These are phyloP conservation scores for Hoplodrina ambigua DNA, from an alignment of 2,888 invertebrate species.

Conservation along the genomic window DNA sequence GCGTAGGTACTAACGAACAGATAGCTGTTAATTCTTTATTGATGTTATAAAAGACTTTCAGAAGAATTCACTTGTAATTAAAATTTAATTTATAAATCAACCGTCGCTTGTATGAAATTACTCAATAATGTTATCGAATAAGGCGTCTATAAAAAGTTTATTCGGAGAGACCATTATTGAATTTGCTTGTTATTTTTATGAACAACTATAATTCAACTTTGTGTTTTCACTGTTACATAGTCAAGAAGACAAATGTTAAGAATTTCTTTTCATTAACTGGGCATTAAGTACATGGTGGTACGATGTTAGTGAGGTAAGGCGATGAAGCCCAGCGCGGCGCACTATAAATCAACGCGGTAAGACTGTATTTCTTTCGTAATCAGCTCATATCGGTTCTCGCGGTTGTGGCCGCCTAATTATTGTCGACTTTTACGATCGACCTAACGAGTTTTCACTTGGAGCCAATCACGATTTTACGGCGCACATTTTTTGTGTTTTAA, in stretches of 20 bases:
- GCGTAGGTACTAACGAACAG: conserved; percentile 30
- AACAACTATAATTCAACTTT: conserved; percentile 69
- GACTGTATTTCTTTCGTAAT: conserved; percentile 90
- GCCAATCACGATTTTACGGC: conserved; percentile 89
- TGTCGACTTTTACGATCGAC: conserved; percentile 89
- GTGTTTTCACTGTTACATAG: conserved; percentile 73
- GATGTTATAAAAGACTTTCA: conserved; percentile 31
- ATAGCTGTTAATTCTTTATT: conserved; percentile 31
- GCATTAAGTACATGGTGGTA: conserved; percentile 78
- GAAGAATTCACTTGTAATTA: conserved; percentile 49
- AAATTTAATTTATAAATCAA: conserved; percentile 70
- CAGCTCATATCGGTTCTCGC: conserved; percentile 88
- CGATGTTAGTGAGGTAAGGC: conserved; percentile 74
- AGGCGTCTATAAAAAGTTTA: conserved; percentile 53
- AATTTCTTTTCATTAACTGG: conserved; percentile 83
- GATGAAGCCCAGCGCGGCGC: conserved; percentile 80
- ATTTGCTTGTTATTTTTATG: conserved; percentile 65
- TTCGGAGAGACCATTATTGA: conserved; percentile 61
- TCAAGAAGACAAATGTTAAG: conserved; percentile 80
- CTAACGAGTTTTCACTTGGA: conserved; percentile 89
- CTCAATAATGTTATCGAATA: conserved; percentile 56
- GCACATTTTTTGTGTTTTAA: conserved; percentile 84
- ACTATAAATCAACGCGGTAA: conserved; percentile 87
- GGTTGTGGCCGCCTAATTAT: conserved; percentile 89
- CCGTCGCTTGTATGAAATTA: conserved; percentile 74